Percentiles rank a stretch among this genome's conserved stretches.
Evolutionary conservation across 1,140 invertebrate genomes (phyloP).

Genomic region (Aphidius gifuensis): DNA sequence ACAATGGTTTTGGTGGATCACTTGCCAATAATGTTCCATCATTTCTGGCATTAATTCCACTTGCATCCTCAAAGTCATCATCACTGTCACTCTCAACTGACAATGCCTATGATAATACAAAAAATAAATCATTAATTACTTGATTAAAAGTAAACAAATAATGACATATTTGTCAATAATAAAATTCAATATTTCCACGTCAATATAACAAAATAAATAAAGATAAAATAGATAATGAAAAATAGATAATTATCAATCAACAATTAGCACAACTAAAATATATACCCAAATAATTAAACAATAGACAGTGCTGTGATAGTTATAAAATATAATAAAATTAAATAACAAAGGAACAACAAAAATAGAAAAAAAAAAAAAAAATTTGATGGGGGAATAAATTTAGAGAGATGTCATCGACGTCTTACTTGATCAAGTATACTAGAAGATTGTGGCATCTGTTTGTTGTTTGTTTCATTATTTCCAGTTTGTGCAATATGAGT

Average conservation of each 20-base stretch:
- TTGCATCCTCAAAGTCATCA: slow-evolving; percentile 57
- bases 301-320: too few species aligned
- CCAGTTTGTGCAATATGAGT: slow-evolving; percentile 37
- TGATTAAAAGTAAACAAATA: background rate
- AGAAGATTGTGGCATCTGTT: slow-evolving; percentile 49
- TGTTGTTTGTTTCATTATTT: slow-evolving; percentile 50
- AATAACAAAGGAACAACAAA: too few species aligned
- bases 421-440: slow-evolving; percentile 51
- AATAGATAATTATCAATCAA: too few species aligned
- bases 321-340: too few species aligned
- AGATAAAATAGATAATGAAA: too few species aligned
- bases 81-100: slow-evolving; percentile 55
- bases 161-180: slow-evolving; percentile 1
- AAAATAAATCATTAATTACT: slow-evolving; percentile 8
- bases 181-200: too few species aligned
- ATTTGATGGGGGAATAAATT: too few species aligned
- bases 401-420: slow-evolving; percentile 7
- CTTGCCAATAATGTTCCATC: slow-evolving; percentile 93
- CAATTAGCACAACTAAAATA: background rate
- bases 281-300: background rate
- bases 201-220: too few species aligned
- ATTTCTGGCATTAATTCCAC: slow-evolving; percentile 65
- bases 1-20: slow-evolving; percentile 95
- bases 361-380: too few species aligned
- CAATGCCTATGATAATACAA: slow-evolving; percentile 37